Percentiles rank a stretch among this genome's conserved stretches.
phyloP scores from a whole-genome alignment of 2,113 vertebrate genomes.

The Meriones unguiculatus region DNA sequence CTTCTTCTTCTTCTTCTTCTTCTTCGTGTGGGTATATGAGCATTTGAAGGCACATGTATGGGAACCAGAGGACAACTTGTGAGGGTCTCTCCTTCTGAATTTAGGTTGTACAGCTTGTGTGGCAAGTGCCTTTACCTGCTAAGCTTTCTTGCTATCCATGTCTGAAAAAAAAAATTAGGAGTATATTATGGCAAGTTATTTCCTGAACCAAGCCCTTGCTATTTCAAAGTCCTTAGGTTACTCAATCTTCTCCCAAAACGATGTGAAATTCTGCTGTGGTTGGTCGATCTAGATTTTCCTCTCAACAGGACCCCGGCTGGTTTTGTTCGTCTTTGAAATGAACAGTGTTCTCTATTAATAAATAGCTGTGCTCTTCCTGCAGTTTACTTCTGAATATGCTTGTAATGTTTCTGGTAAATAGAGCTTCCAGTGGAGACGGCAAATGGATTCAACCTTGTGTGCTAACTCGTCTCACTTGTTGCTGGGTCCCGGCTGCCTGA shows the following conservation, averaged over 20 bases:
- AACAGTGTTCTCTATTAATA: neutral
- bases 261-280: slow-evolving; percentile 3
- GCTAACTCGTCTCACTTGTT: neutral
- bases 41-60: too few relatives aligned
- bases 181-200: neutral
- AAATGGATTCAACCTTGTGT: neutral
- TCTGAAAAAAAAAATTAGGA: neutral
- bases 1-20: too few relatives aligned
- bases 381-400: neutral
- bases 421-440: neutral
- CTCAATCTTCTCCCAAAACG: neutral
- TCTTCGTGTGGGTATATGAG: neutral
- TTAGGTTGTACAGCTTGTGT: too few relatives aligned
- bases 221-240: slow-evolving; percentile 25
- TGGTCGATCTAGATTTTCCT: slow-evolving; percentile 39
- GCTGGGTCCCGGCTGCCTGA: neutral
- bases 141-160: too few relatives aligned
- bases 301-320: neutral
- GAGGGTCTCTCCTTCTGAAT: neutral
- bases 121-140: neutral
- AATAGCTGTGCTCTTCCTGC: neutral
- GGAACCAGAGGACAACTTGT: neutral
- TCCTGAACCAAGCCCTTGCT: neutral
- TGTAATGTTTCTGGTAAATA: neutral
- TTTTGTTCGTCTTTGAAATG: slow-evolving; percentile 37